phyloP scores from a whole-genome alignment of 2,113 vertebrate genomes.

The Gavia stellata region DNA sequence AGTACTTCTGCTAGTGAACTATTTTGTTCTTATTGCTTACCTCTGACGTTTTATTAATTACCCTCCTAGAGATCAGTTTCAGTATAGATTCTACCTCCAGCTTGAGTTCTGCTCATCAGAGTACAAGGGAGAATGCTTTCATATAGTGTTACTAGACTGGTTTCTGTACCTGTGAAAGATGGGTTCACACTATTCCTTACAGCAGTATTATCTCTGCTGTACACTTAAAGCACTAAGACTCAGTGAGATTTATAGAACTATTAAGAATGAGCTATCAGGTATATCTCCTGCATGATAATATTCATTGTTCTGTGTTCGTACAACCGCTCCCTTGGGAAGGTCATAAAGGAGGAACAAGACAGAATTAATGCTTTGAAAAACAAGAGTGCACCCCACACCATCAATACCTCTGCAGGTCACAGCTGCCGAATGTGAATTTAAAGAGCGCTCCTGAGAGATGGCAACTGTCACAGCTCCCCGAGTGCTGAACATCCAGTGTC shows the following conservation, averaged over 20 bases:
- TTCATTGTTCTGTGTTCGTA: background rate
- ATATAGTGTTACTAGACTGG: background rate
- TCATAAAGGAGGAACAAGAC: background rate
- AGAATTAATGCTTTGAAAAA: constrained; percentile 3
- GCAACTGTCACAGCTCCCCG: background rate
- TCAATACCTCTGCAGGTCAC: background rate
- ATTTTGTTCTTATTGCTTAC: background rate
- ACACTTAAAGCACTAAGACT: background rate
- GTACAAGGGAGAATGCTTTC: background rate
- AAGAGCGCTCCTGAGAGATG: background rate
- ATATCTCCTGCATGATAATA: constrained; percentile 16
- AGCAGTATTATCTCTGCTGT: constrained; percentile 6
- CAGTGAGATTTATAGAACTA: constrained; percentile 26
- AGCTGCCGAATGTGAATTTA: background rate
- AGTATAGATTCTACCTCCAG: background rate
- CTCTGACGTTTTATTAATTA: background rate
- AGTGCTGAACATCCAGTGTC: rapidly evolving
- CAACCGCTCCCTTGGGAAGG: background rate
- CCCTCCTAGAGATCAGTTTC: background rate
- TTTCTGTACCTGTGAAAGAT: background rate
- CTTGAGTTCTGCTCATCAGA: background rate
- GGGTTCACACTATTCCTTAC: background rate
- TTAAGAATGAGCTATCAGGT: constrained; percentile 17
- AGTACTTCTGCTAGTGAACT: background rate
- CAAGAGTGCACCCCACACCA: background rate